Percentiles rank a stretch among this genome's conserved stretches.
Conservation (phyloP, 2,113 vertebrate genomes). For the Myotis yumanensis region DNA sequence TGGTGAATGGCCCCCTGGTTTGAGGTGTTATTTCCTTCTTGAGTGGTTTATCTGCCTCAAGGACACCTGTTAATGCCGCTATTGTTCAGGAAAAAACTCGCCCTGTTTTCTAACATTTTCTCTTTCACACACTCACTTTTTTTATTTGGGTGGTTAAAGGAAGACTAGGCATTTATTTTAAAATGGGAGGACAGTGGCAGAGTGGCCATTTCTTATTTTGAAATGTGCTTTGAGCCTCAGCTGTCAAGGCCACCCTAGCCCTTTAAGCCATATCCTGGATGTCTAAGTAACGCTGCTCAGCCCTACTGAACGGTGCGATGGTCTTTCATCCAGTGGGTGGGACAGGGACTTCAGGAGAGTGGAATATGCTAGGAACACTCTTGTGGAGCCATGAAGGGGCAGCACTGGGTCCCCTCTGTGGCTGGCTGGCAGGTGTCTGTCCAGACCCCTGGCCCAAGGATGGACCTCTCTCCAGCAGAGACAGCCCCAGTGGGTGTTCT, state of each 20-base stretch:
- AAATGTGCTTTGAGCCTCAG: slow-evolving; percentile 15
- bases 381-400: background rate
- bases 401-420: no score
- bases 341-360: background rate
- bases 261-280: background rate
- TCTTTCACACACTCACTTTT: background rate
- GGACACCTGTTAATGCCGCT: slow-evolving; percentile 52
- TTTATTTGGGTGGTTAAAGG: slow-evolving; percentile 36
- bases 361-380: background rate
- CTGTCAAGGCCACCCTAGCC: background rate
- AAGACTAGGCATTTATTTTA: slow-evolving; percentile 49
- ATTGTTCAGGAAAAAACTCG: slow-evolving; percentile 64
- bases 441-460: background rate
- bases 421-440: background rate
- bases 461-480: background rate
- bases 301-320: background rate
- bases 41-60: slow-evolving; percentile 50
- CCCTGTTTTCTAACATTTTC: slow-evolving; percentile 49
- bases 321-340: background rate
- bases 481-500: background rate
- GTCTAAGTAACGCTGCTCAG: background rate
- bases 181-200: background rate
- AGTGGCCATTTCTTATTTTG: background rate
- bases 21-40: slow-evolving; percentile 62
- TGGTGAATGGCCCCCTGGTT: slow-evolving; percentile 63